Base-by-base conservation (phyloP, 2,113 vertebrate species). In the Carassius auratus region DNA sequence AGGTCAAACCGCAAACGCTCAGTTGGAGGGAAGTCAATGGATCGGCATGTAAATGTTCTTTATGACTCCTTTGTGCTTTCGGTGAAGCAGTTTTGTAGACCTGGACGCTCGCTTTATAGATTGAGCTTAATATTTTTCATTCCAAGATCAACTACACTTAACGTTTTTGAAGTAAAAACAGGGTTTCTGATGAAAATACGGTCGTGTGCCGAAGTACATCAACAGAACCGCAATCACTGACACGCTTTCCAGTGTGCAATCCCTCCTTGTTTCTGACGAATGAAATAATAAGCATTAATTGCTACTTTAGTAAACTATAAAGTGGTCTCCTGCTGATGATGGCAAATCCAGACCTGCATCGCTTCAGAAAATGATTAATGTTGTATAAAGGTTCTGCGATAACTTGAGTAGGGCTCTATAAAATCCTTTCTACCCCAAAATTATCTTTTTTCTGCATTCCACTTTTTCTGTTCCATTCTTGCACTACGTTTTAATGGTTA, bases 1-100 rank as follows among this genome's bases (percentile, higher is more conserved):
- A 26, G 78, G 78, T 80, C 73, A 85, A 83, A 88, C 86, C 86
- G 59, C 83, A 85, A 87, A 52, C 59, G 36, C 86, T 85, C 23
- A 77, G 78, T 36, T 76, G 84, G 64, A 71, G 57, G 23, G 81
- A 62, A 17, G 62, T 74, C 74, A 71, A 69, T 85, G 84, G 52
- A 78, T 71, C 76, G 50, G 26, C 69, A 71, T 79, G 83, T 83
- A 84, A 83, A 86, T 86, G n/a, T 75, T 26, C 61, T 86, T 77
- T 84, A 69, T 76, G 71, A 17, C 33, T 86, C 21, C 66, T 30
- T 76, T 36, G 17, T 85, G 78, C 64, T 59, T 81, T 76, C 19
- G 21, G 48, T 76, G 5, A 48, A 19, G 62, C 61, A 69, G 57
- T 52, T 64, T 81, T 79, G 66, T 66, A 73, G 74, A 50, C 48